phyloP scores from a whole-genome alignment of 1,140 invertebrate genomes.

The Macrobrachium rosenbergii region DNA sequence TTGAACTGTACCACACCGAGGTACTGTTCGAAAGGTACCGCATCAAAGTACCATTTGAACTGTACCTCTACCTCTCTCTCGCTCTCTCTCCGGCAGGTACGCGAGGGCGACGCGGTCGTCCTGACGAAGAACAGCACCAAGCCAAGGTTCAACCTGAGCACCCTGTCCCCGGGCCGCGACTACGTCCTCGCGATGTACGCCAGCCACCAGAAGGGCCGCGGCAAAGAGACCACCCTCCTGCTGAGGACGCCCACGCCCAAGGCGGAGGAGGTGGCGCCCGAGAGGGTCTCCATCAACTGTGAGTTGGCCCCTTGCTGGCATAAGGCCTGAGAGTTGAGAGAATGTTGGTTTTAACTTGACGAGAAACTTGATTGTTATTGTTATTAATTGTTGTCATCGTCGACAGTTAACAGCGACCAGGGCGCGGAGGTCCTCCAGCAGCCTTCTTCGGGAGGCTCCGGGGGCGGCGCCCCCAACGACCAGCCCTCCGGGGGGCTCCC shows the following conservation, averaged over 20 bases:
- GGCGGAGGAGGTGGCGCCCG: conserved; percentile 49
- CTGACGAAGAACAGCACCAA: conserved; percentile 29
- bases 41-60: too few species aligned
- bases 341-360: not conserved
- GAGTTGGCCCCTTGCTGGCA: not conserved
- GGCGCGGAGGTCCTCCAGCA: not conserved
- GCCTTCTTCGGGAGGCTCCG: not conserved
- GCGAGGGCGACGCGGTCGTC: conserved; percentile 17
- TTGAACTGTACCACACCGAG: too few species aligned
- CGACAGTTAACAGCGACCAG: not conserved
- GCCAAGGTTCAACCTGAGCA: conserved; percentile 42
- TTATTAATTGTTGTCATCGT: not conserved
- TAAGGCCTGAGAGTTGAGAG: not conserved
- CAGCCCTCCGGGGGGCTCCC: conserved; percentile 1
- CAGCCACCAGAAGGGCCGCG: conserved; percentile 22
- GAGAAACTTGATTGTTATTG: not conserved
- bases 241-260: conserved; percentile 42
- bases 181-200: conserved; percentile 37
- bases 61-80: too few species aligned
- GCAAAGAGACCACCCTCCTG: conserved; percentile 20
- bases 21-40: too few species aligned
- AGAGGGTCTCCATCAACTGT: conserved; percentile 41
- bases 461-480: not conserved
- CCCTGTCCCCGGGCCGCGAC: conserved; percentile 35
- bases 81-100: conserved; percentile 9